Evolutionary conservation across 2,797 vertebrate species (phyloP), one percentile per base, ranked within the genome.

Genomic region (Allobates femoralis): DNA sequence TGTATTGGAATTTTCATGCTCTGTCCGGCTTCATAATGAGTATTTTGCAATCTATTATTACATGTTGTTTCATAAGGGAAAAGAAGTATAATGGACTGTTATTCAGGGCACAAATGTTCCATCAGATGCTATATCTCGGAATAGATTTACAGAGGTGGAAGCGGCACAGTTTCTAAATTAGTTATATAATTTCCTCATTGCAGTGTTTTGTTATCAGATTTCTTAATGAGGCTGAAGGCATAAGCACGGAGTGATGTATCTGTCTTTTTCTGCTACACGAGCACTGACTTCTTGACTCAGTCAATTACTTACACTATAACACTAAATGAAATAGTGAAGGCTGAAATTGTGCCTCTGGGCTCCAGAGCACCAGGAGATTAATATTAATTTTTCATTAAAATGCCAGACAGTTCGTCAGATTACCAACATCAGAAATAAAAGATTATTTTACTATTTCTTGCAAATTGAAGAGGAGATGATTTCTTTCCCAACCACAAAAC

Each of bases 321-420:
- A 89, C 80, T 91, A 90, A 89, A 92, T 91, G 88, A 93, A 90
- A 84, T 85, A 91, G 78, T 90, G 75, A 91, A 93, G 90, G 86
- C 89, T 91, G 87, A 92, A 91, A 92, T 92, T 89, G 90, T 88
- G 90, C 86, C 89, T 93, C 83, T 62, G 80, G 88, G 89, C 91
- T 11, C 89, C 88, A 89, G 78, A 91, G 86, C 86, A 91, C 89
- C 88, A 90, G 46, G 86, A 88, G 86, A 91, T 93, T 93, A 93
- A 91, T 91, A 91, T 84, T 93, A 92, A 90, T 91, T 90, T 85
- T 93, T 93, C 84, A 90, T 93, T 93, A 92, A 89, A 87, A 93
- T 92, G 89, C 91, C 88, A 90, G 89, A 92, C 90, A 90, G 30
- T 85, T 79, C 76, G 79, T 73, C 86, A 88, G 77, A 85, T 88